Evolutionary conservation across 1,140 invertebrate species (phyloP), one percentile per base, ranked within the genome.

Genomic region (Drosophila bocqueti): DNA sequence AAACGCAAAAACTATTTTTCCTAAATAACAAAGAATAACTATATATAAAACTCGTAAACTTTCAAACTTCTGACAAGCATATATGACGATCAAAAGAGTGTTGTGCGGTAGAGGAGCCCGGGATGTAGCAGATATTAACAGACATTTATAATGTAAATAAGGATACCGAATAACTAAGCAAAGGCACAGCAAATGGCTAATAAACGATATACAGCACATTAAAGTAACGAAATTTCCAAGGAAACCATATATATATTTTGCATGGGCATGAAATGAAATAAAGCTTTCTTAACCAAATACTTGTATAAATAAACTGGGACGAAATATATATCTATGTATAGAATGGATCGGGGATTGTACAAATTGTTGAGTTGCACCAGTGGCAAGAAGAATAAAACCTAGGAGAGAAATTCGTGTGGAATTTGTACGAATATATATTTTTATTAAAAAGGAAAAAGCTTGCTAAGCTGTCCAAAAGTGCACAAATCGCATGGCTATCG

Each of bases 51-150:
- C 29, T 65, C 55, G 57, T 59, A 52, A 78, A 64, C 52, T 72
- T 80, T 80, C 38, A 64, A 66, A 55, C 59, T 73, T 83, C 52
- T 67, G 73, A 75, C 52, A 83, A 67, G 81, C 80, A 79, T 72
- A 68, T 65, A 79, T 71, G 83, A 85, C 83, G 82, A 85, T 85
- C 83, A 85, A 78, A 71, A 78, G 61, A 49, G 72, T 83, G 72
- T 79, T 83, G 81, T 83, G 81, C 65, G 66, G 47, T 76, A 83
- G 45, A 66, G 36, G 61, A 60, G 77, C 21, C 49, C 43, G n/a
- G 54, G 54, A 57, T n/a, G 10, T 40, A 59, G 57, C 45, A 50
- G 42, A 58, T 55, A 50, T 55, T 38, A 45, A 60, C 36, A 55
- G 65, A 36, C 60, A 68, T 79, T 34, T 79, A 54, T 64, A 65